Evolutionary conservation across 1,140 invertebrate genomes (phyloP), one percentile per base, ranked within the genome.

Genomic region (Hormaphis cornu): DNA sequence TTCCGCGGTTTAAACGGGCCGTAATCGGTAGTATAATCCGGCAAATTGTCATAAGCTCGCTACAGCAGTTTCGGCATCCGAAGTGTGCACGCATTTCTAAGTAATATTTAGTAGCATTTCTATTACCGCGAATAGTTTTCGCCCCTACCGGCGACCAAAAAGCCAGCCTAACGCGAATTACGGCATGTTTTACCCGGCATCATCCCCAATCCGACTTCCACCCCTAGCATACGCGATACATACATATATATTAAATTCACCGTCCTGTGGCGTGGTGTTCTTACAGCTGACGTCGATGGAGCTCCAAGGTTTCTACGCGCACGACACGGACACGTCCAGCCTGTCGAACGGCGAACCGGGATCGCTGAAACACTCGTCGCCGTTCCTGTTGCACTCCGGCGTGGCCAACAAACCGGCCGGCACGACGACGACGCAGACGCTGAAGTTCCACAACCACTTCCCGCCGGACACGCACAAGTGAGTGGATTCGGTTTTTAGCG

Each of bases 371-470:
- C 84, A 87, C 63, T 86, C 86, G 72, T 90, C 88, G 48, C 89
- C 89, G 28, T 91, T 89, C 79, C 79, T 88, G 70, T 77, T 88
- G 70, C 87, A 89, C 76, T 84, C 86, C 22, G 84, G 86, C 30
- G 81, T 81, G 72, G 82, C 83, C 69, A 86, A 87, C 76, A 86
- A 88, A 37, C 73, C 72, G 22, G 70, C 70, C 61, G 75, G 72
- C 70, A 66, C 73, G 10, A 58, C 74, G 10, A 86, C 86, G 73
- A 85, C 89, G 70, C 89, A 88, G 69, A 89, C 89, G 70, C 83
- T 92, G 74, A 92, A 91, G 79, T 93, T 93, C 78, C 90, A 93
- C 82, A 91, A 93, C 79, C 89, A 91, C 76, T 93, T 93, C 80
- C 90, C 90, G 73, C 90, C 89, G 69, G 90, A 93, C 78, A 85